These are phyloP conservation scores for Heliconius aoede DNA, from an alignment of 2,888 invertebrate genomes.

Conservation along the genomic window DNA sequence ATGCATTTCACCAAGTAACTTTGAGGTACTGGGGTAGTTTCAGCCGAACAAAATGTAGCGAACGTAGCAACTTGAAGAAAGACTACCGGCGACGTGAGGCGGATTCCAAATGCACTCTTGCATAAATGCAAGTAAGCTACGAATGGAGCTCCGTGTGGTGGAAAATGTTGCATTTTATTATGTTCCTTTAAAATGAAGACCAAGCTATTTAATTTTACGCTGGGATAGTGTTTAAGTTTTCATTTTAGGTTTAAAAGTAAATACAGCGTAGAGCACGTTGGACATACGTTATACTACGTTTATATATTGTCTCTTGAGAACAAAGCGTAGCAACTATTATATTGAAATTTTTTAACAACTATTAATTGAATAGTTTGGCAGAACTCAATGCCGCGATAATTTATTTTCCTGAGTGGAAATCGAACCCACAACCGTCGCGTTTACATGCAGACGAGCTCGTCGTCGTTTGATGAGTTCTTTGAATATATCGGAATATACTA, in stretches of 20 bases:
- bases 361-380: neutral
- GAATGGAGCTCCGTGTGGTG: neutral
- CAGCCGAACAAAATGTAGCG: neutral
- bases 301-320: neutral
- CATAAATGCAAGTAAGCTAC: constrained; percentile 24
- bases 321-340: neutral
- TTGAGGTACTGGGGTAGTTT: neutral
- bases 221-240: neutral
- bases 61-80: constrained; percentile 19
- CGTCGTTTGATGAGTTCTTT: too few relatives aligned
- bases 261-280: neutral
- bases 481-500: too few relatives aligned
- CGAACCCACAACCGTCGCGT: too few relatives aligned
- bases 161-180: constrained; percentile 15
- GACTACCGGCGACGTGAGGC: constrained; percentile 6
- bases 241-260: neutral
- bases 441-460: too few relatives aligned
- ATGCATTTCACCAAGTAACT: neutral
- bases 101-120: constrained; percentile 20
- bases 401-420: too few relatives aligned
- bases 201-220: constrained; percentile 1
- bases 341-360: too few relatives aligned
- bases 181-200: constrained; percentile 18
- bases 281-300: neutral
- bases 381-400: too few relatives aligned